Base-by-base conservation (phyloP, 2,797 vertebrate species). In the Girardinus metallicus region DNA sequence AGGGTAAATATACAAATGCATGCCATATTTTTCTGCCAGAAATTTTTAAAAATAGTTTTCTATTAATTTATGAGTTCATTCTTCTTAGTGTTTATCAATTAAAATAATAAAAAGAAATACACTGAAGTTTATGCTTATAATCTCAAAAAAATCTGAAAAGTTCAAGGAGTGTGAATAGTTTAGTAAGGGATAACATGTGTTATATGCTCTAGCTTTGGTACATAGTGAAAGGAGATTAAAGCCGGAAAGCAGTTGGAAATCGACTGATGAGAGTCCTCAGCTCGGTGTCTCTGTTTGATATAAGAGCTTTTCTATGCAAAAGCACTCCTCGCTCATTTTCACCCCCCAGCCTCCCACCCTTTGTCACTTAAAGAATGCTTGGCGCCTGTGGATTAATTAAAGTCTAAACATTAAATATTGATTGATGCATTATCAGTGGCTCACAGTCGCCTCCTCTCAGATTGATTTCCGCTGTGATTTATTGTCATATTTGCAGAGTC, bases 321-420 rank as follows among this genome's bases (percentile, higher is more conserved):
- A 96, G 96, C 96, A 94, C 94, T 97, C 95, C 95, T 95, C 43
- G 80, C 92, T 91, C 93, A 88, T 91, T 91, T 88, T 77, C 72
- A n/a, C 72, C 77, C 87, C 87, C 81, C 87, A 86, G 81, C 79
- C 80, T 85, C 88, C 82, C 92, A 93, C 89, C 93, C 92, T 97
- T 97, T 98, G 97, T 98, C 97, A 98, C 97, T 97, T 98, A 97
- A 97, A 98, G 97, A 98, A 98, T 98, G 97, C 97, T 97, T 96
- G 96, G 96, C 92, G 94, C 91, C 96, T 96, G 96, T 96, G 96
- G 98, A 99, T 99, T 99, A 99, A 99, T 99, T 99, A 99, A 99
- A 98, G 98, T 97, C 97, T 97, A 98, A 99, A 99, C 98, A 99
- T 99, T 99, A 99, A 99, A 99, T 99, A 99, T 99, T 99, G 98